Evolutionary conservation across 2,888 invertebrate species (phyloP).

Genomic region (Lycophotia porphyrea): DNA sequence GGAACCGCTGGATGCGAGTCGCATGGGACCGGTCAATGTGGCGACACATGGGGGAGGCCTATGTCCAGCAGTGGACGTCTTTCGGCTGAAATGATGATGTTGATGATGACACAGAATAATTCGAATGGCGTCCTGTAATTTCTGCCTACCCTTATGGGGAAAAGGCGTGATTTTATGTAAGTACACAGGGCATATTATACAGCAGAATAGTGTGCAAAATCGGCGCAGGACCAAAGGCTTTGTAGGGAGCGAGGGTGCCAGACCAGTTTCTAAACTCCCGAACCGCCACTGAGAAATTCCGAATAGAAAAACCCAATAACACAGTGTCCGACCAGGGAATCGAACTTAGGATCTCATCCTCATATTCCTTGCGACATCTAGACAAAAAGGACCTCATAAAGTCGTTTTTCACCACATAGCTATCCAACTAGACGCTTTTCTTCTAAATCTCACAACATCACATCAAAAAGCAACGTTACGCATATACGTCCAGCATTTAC

Average conservation of each 20-base stretch:
- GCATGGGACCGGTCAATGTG: too few species aligned
- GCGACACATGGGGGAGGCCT: too few species aligned
- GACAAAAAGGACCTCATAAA: too few species aligned
- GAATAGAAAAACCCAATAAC: neutral
- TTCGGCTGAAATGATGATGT: too few species aligned
- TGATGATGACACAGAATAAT: neutral
- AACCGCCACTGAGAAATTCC: neutral
- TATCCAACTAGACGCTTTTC: neutral
- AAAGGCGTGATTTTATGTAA: neutral
- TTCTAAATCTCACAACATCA: neutral
- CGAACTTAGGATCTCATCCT: neutral
- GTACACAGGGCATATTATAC: too few species aligned
- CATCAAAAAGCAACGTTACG: conserved; percentile 8
- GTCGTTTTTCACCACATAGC: neutral
- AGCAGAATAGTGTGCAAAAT: too few species aligned
- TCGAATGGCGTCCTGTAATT: neutral
- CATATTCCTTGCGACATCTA: neutral
- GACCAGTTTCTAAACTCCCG: neutral
- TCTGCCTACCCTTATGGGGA: neutral
- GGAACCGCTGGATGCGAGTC: too few species aligned
- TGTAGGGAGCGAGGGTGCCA: too few species aligned
- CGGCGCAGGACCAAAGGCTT: too few species aligned
- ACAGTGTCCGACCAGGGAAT: neutral
- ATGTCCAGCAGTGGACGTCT: too few species aligned
- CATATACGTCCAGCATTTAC: conserved; percentile 4